Evolutionary conservation across 2,113 vertebrate species (phyloP).

Genomic region (Astur gentilis): DNA sequence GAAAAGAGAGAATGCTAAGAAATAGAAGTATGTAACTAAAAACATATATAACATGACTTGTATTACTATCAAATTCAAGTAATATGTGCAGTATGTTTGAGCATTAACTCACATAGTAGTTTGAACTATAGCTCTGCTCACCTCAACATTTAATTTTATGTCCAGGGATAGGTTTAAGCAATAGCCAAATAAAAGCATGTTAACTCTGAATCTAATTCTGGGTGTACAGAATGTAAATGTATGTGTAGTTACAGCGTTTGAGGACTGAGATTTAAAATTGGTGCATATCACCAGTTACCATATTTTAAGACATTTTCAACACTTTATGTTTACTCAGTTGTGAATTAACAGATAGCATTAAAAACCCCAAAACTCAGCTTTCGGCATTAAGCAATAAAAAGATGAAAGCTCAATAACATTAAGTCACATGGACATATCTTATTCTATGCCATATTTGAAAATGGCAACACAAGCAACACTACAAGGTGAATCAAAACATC

Average conservation of each 20-base stretch:
- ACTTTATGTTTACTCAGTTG: background rate
- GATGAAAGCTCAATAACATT: background rate
- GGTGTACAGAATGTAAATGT: background rate
- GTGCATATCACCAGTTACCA: background rate
- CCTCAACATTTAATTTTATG: background rate
- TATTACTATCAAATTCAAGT: background rate
- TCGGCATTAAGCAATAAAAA: background rate
- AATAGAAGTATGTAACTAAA: background rate
- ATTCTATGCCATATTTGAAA: background rate
- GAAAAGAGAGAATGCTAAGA: slow-evolving; percentile 22
- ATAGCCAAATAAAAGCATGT: background rate
- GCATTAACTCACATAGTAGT: background rate
- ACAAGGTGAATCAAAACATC: background rate
- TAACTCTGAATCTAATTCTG: background rate
- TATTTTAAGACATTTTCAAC: background rate
- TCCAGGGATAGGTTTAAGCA: background rate
- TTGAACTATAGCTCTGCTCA: background rate
- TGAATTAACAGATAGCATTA: background rate
- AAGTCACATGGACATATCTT: background rate
- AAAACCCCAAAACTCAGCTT: background rate
- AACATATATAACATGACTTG: background rate
- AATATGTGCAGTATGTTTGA: background rate
- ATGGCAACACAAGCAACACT: background rate
- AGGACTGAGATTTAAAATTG: background rate
- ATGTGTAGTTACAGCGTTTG: background rate